Base-by-base conservation (phyloP, 2,113 vertebrate genomes). In the Oenanthe oenanthe region DNA sequence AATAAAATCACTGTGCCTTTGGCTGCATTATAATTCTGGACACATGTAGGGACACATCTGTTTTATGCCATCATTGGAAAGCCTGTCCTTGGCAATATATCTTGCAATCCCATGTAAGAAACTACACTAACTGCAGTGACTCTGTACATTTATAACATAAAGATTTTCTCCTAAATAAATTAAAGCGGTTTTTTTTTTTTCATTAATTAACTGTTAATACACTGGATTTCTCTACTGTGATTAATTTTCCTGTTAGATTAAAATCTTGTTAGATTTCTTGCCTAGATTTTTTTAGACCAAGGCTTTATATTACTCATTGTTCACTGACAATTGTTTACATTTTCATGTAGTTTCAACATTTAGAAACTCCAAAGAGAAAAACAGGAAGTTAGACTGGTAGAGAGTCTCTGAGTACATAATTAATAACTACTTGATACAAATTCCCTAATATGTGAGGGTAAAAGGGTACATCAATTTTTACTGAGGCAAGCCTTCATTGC, bases 391-490 rank as follows among this genome's bases (percentile, higher is more conserved):
- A 63, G 57, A 51, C 6, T 18, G 19, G 38, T 72, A 40, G 24
- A 67, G n/a, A 54, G 13, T 38, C 73, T 95, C 43, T 18, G 58
- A 71, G 16, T 79, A 72, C 25, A 29, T 88, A 34, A 85, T 76
- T 66, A 89, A 58, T 61, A 88, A 3, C n/a, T 78, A 85, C 66
- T 70, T 92, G 50, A 72, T 85, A 85, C 4, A 45, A 88, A 94
- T 73, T 92, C 81, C 68, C 84, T 85, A 43, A 38, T 36, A 47
- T 75, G 11, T 50, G 50, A 81, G 66, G 63, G 66, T 63, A 91
- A 95, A 95, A 88, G 68, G 71, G 42, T 83, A 68, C 22, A 58
- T 94, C 68, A 91, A 79, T 79, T 81, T 93, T 93, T 83, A 84
- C 87, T 76, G 61, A 93, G 43, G 29, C 45, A 68, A 91, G 19